Evolutionary conservation across 2,888 invertebrate genomes (phyloP).

Genomic region (Proisotoma minuta): DNA sequence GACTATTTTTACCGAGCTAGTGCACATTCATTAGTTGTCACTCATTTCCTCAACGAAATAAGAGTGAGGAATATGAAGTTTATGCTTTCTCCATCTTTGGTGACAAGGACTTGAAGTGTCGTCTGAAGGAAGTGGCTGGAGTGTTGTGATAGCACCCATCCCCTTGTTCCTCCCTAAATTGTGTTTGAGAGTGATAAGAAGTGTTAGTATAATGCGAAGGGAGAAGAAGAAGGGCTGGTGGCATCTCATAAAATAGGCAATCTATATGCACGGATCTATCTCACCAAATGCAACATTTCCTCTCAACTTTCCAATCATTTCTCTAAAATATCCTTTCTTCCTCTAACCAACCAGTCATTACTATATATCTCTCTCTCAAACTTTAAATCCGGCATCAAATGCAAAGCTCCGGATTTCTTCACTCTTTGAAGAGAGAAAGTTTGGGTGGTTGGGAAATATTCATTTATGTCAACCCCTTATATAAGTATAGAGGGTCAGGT

Average conservation of each 20-base stretch:
- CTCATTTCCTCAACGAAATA: too few relatives aligned
- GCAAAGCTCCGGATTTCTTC: too few relatives aligned
- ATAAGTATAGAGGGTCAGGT: too few relatives aligned
- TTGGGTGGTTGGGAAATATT: neutral
- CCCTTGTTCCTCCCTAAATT: conserved; percentile 33
- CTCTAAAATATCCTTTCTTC: conserved; percentile 17
- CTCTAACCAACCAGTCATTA: neutral
- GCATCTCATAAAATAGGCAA: conserved; percentile 54
- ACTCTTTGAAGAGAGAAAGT: neutral
- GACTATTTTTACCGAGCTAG: too few relatives aligned
- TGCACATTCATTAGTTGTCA: too few relatives aligned
- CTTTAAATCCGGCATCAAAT: neutral
- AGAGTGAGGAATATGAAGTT: too few relatives aligned
- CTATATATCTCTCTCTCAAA: conserved; percentile 4
- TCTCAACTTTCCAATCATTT: conserved; percentile 14
- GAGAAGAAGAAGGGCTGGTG: neutral
- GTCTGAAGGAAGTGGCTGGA: conserved; percentile 29
- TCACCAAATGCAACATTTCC: conserved; percentile 13
- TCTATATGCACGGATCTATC: conserved; percentile 56
- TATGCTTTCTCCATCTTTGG: too few relatives aligned
- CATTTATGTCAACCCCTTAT: too few relatives aligned
- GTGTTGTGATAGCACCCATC: conserved; percentile 24
- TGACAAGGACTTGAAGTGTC: neutral
- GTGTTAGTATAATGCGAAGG: conserved; percentile 15
- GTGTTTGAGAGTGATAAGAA: conserved; percentile 37